A percentile compares a stretch with the other conserved stretches of the same genome.
These are phyloP conservation scores for Noctua janthe DNA, from an alignment of 2,888 invertebrate genomes.

Conservation along the genomic window DNA sequence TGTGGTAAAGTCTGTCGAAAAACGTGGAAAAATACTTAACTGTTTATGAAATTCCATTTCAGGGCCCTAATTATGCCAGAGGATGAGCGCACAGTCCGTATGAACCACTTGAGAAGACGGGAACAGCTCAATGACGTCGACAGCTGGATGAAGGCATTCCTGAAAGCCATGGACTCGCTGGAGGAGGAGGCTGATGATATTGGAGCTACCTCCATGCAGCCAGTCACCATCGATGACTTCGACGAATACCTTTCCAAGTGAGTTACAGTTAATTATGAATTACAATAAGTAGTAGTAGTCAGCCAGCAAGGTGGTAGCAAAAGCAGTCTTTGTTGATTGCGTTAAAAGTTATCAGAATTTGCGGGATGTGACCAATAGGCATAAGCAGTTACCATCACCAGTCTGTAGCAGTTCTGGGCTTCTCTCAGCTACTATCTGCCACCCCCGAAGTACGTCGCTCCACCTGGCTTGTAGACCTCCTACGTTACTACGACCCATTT, in stretches of 20 bases:
- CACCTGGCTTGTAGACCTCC: neutral
- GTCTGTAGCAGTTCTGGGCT: neutral
- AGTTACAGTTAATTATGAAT: constrained; percentile 75
- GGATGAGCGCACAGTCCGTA: constrained; percentile 95
- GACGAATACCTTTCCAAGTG: constrained; percentile 97
- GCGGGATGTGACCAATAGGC: neutral
- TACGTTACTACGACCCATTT: neutral
- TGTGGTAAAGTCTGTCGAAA: neutral
- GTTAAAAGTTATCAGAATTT: neutral
- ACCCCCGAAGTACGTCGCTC: neutral
- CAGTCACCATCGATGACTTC: constrained; percentile 97
- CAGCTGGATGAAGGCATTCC: constrained; percentile 96
- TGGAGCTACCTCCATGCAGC: constrained; percentile 96
- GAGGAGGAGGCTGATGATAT: constrained; percentile 95
- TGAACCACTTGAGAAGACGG: constrained; percentile 95
- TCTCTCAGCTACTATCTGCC: no score
- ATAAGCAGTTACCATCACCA: neutral
- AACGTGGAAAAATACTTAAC: neutral
- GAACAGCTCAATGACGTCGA: constrained; percentile 96
- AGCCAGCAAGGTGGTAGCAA: neutral
- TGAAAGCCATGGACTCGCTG: constrained; percentile 96
- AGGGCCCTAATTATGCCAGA: constrained; percentile 97
- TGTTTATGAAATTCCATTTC: constrained; percentile 56
- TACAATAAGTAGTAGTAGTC: neutral
- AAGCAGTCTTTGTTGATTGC: neutral